phyloP scores from a whole-genome alignment of 2,113 vertebrate genomes.

The Strix uralensis region DNA sequence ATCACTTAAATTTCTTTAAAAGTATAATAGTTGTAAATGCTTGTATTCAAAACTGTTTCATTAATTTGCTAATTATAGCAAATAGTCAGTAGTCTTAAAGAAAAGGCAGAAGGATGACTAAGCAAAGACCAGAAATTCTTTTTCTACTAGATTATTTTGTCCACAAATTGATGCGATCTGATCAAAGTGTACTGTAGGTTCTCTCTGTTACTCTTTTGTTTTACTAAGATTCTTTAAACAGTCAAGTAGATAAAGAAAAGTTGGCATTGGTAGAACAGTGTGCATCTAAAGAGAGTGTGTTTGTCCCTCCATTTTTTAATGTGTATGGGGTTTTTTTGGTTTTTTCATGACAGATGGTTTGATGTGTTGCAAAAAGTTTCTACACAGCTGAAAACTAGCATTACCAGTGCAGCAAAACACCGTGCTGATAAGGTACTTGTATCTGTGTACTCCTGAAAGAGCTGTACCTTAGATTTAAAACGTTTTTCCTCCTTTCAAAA shows the following conservation, averaged over 20 bases:
- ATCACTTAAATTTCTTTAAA: not conserved
- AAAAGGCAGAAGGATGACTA: not conserved
- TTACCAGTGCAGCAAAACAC: constrained; percentile 85
- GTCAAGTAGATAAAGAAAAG: not conserved
- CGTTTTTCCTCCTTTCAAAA: not conserved
- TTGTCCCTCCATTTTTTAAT: not conserved
- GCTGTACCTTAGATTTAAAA: not conserved
- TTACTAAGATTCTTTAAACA: not conserved
- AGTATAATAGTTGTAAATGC: not conserved
- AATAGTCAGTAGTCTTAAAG: not conserved
- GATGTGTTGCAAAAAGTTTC: constrained; percentile 97
- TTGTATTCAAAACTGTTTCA: not conserved
- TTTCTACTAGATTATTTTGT: not conserved
- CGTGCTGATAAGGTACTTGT: constrained; percentile 90
- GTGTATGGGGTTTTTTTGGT: fast-evolving
- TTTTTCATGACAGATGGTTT: constrained; percentile 86
- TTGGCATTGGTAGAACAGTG: not conserved
- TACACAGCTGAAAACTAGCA: constrained; percentile 86
- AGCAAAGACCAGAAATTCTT: not conserved
- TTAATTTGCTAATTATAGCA: not conserved
- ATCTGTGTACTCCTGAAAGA: not conserved
- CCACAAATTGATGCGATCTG: not conserved
- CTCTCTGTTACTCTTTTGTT: not conserved
- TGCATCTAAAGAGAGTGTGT: not conserved
- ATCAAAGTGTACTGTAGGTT: not conserved